Conservation (phyloP, 2,888 invertebrate species). For the Barypeithes pellucidus region DNA sequence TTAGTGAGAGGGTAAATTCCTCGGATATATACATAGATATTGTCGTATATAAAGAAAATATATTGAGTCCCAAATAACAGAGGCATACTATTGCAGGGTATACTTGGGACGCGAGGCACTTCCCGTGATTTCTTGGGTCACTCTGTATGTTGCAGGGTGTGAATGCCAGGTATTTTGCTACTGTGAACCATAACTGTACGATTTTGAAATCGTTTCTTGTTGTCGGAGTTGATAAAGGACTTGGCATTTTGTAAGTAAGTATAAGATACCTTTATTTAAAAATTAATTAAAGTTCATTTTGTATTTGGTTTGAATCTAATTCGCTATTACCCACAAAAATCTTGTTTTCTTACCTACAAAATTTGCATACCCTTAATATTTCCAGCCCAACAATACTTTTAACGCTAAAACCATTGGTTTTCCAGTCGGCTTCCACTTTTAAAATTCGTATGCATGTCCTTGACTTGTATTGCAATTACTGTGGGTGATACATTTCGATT, state of each 20-base stretch:
- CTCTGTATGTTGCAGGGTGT: constrained; percentile 19
- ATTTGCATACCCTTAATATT: too few species aligned
- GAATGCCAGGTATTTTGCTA: constrained; percentile 37
- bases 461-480: constrained; percentile 3
- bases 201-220: constrained; percentile 25
- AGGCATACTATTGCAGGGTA: constrained; percentile 38
- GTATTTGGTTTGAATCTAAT: too few species aligned
- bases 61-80: constrained; percentile 27
- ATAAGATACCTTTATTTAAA: too few species aligned
- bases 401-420: too few species aligned
- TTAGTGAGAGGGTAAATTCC: constrained; percentile 41
- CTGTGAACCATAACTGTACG: constrained; percentile 26
- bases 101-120: neutral
- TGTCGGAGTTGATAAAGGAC: neutral
- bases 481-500: constrained; percentile 2
- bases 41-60: constrained; percentile 43
- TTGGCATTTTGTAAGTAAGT: too few species aligned
- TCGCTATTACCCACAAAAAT: too few species aligned
- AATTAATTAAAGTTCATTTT: too few species aligned
- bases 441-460: neutral
- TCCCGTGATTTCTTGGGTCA: neutral
- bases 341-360: too few species aligned
- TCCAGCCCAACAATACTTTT: too few species aligned
- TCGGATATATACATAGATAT: constrained; percentile 24
- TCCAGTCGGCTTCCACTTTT: neutral